phyloP scores from a whole-genome alignment of 2,113 vertebrate species.

The Bubo scandiacus region DNA sequence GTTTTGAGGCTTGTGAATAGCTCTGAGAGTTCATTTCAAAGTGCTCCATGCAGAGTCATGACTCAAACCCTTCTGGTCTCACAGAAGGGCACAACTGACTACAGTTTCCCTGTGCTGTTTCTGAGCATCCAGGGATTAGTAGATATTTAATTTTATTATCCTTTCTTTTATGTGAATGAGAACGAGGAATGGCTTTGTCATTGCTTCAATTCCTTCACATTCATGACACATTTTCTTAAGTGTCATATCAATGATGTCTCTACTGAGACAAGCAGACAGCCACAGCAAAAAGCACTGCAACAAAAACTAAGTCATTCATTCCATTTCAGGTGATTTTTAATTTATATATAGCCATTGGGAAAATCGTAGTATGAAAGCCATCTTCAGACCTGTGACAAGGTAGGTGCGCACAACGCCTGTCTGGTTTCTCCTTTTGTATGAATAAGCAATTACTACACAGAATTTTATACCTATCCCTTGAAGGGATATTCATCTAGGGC shows the following conservation, averaged over 20 bases:
- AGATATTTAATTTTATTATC: background rate
- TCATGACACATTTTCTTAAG: background rate
- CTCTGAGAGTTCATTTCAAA: constrained; percentile 30
- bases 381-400: background rate
- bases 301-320: background rate
- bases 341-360: background rate
- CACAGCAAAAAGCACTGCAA: background rate
- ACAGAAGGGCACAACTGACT: background rate
- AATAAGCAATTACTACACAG: background rate
- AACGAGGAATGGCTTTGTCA: background rate
- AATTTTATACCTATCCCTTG: background rate
- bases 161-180: background rate
- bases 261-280: background rate
- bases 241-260: background rate
- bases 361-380: background rate
- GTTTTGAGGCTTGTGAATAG: constrained; percentile 25
- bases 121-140: background rate
- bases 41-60: background rate
- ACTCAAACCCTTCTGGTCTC: constrained; percentile 27
- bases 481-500: background rate
- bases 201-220: background rate
- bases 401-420: background rate
- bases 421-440: background rate
- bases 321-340: background rate
- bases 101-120: background rate